A percentile compares a stretch with the other conserved stretches of the same genome.
Evolutionary conservation across 1,140 invertebrate species (phyloP).

Genomic region (Tetramorium parvispinum): DNA sequence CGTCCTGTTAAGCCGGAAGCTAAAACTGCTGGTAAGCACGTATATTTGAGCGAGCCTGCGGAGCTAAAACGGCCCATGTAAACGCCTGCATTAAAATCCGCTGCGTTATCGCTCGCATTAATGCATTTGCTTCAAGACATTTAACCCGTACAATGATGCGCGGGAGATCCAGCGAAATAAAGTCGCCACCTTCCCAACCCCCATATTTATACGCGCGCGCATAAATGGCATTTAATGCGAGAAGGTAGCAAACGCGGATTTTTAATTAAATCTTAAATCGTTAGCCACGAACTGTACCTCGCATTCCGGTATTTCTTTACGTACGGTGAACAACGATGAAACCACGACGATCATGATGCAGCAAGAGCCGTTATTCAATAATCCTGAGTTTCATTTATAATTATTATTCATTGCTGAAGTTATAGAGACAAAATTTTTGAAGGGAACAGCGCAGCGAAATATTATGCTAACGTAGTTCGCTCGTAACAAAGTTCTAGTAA

Average conservation of each 20-base stretch:
- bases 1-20: conserved; percentile 58
- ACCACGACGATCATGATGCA: not conserved
- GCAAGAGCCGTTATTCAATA: not conserved
- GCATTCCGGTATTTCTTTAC: not conserved
- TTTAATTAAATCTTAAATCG: conserved; percentile 29
- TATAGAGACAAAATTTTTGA: not conserved
- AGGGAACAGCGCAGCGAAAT: not conserved
- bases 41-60: conserved; percentile 42
- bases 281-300: not conserved
- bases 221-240: not conserved
- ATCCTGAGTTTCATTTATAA: conserved; percentile 9
- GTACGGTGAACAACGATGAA: not conserved
- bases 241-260: not conserved
- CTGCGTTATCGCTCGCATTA: conserved; percentile 56
- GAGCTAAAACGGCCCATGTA: conserved; percentile 51
- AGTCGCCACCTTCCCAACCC: not conserved
- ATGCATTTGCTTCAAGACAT: conserved; percentile 60
- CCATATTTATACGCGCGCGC: not conserved
- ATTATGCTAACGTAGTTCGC: not conserved
- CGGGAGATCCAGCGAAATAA: conserved; percentile 31
- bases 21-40: conserved; percentile 58
- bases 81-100: conserved; percentile 64
- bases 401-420: not conserved
- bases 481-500: not conserved
- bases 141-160: conserved; percentile 39